Conservation (phyloP, 2,888 invertebrate species). For the Cosmia trapezina region DNA sequence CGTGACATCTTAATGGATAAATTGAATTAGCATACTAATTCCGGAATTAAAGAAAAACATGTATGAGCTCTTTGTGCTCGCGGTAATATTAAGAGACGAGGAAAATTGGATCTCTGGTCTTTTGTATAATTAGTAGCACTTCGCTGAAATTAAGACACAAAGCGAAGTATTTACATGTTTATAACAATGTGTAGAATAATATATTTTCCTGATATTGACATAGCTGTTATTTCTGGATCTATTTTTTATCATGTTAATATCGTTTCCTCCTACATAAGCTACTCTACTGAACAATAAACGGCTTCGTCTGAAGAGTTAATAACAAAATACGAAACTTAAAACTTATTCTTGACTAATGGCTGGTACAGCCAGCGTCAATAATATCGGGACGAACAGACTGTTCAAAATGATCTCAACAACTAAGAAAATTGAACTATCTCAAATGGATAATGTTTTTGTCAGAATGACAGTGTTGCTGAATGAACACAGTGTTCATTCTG, state of each 20-base stretch:
- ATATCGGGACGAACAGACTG: too few species aligned
- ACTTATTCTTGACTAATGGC: slow-evolving; percentile 11
- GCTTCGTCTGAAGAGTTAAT: not conserved
- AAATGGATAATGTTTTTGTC: too few species aligned
- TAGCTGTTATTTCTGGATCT: not conserved
- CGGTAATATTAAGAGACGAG: slow-evolving; percentile 24
- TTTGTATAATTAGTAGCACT: slow-evolving; percentile 16
- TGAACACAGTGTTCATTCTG: too few species aligned
- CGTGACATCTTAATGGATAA: slow-evolving; percentile 21
- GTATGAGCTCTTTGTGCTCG: slow-evolving; percentile 16
- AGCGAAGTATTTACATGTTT: slow-evolving; percentile 18
- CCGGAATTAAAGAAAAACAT: slow-evolving; percentile 48
- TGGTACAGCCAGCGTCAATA: too few species aligned
- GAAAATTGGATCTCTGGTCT: slow-evolving; percentile 14
- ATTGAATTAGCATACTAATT: slow-evolving; percentile 46
- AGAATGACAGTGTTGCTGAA: too few species aligned
- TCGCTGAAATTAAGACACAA: slow-evolving; percentile 2
- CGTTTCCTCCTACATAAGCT: not conserved
- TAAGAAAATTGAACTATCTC: too few species aligned
- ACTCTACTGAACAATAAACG: slow-evolving; percentile 4
- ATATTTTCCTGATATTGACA: not conserved
- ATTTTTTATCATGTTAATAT: not conserved
- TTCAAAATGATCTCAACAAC: too few species aligned
- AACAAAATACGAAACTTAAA: slow-evolving; percentile 1
- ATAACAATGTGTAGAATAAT: not conserved